Base-by-base conservation (phyloP, 2,797 vertebrate species). In the Falco rusticolus region DNA sequence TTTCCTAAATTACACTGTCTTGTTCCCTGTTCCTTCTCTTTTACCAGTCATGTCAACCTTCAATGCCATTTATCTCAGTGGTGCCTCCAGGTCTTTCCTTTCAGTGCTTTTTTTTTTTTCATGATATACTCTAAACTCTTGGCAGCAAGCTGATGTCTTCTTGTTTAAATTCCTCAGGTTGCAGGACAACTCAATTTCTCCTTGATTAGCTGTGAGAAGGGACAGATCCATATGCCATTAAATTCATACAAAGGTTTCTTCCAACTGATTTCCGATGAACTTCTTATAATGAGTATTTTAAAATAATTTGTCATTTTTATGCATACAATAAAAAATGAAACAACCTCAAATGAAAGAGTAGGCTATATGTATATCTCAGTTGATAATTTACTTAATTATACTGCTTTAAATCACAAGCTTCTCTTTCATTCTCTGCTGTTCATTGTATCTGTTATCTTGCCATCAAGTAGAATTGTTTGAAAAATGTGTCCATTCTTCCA, bases 401-500 rank as follows among this genome's bases (percentile, higher is more conserved):
- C 76, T 82, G 33, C 54, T 95, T 83, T 79, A 82, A 84, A 84
- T 77, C 70, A 69, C 43, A 83, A 76, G 33, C 39, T 74, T 84
- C 34, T 65, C 54, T 92, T 93, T 93, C 66, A 81, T 87, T 92
- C 33, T 13, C 43, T 51, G 41, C 22, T 82, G 21, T 89, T 92
- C 53, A 87, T 93, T 96, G 71, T 75, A 89, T 68, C 65, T 61
- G 68, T 79, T 89, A 91, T 93, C 94, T 94, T 86, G 37, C 75
- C 54, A 86, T 84, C 80, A 94, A 69, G 57, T 65, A 63, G 41
- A 71, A 92, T 89, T 94, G 69, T 71, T 92, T 68, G 28, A 87
- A 91, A 94, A 90, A 81, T 53, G 1, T 70, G 13, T n/a, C 34
- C 8, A 59, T 45, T 84, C 39, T 54, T 54, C 34, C 13, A 56